These are phyloP conservation scores for Podarcis muralis DNA, from an alignment of 2,113 vertebrate genomes.

Conservation along the genomic window DNA sequence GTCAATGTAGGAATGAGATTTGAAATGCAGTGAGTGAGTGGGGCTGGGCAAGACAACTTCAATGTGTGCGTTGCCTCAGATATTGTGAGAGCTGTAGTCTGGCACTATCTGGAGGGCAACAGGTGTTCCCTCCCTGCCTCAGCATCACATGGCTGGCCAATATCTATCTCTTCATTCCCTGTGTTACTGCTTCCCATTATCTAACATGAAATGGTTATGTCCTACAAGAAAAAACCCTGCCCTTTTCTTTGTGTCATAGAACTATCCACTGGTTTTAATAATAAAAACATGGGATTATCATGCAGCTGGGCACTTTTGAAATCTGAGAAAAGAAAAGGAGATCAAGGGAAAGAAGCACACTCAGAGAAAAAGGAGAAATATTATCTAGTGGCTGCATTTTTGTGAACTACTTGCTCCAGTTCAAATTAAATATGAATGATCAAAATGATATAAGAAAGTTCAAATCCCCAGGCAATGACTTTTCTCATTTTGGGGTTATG, in stretches of 20 bases:
- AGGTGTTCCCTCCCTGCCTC: too few species aligned
- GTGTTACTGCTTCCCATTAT: neutral
- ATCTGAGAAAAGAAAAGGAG: neutral
- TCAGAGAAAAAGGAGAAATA: neutral
- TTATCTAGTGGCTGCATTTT: neutral
- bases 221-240: neutral
- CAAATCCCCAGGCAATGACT: neutral
- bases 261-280: neutral
- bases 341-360: neutral
- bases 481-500: conserved; percentile 10
- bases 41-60: too few species aligned
- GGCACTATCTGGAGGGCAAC: too few species aligned
- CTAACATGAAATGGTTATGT: neutral
- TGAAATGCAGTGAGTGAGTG: too few species aligned
- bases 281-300: neutral
- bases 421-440: conserved; percentile 23
- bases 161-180: neutral
- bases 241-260: neutral
- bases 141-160: neutral
- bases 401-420: neutral
- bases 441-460: conserved; percentile 3
- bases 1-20: too few species aligned
- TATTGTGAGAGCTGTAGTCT: too few species aligned
- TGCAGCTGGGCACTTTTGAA: neutral
- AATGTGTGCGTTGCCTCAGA: too few species aligned